Evolutionary conservation across 1,140 invertebrate species (phyloP).

Genomic region (Trypoxylus dichotomus): DNA sequence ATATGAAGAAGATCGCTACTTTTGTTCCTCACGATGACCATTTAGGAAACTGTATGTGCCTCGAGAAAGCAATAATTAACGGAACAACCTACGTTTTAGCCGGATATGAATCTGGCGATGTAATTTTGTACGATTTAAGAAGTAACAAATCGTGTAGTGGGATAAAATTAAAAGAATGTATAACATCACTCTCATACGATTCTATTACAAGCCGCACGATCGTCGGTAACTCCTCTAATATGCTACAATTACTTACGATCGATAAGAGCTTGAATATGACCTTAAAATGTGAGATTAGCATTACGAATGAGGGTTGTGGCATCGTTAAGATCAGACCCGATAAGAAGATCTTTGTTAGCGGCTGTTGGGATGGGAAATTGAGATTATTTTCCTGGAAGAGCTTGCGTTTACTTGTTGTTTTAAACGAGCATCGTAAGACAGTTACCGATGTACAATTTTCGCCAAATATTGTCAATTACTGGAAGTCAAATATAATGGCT

Average conservation of each 20-base stretch:
- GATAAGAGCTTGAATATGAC: slow-evolving; percentile 60
- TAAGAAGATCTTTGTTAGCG: slow-evolving; percentile 73
- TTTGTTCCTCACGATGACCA: slow-evolving; percentile 37
- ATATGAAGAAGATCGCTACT: slow-evolving; percentile 37
- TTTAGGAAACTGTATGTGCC: slow-evolving; percentile 42
- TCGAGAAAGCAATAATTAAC: slow-evolving; percentile 41
- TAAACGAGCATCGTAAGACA: slow-evolving; percentile 67
- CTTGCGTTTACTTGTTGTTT: slow-evolving; percentile 70
- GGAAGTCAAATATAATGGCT: slow-evolving; percentile 73
- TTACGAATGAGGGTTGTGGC: slow-evolving; percentile 74
- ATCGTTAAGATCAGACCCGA: slow-evolving; percentile 69
- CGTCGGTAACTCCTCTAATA: slow-evolving; percentile 63
- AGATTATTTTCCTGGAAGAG: slow-evolving; percentile 79
- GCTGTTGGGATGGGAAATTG: slow-evolving; percentile 76
- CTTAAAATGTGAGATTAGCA: slow-evolving; percentile 60
- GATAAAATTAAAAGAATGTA: slow-evolving; percentile 64
- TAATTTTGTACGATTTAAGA: slow-evolving; percentile 68
- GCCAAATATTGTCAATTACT: slow-evolving; percentile 60
- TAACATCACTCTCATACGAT: slow-evolving; percentile 71
- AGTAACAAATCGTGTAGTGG: slow-evolving; percentile 61
- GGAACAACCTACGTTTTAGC: slow-evolving; percentile 39
- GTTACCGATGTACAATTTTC: slow-evolving; percentile 73
- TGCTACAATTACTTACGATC: slow-evolving; percentile 62
- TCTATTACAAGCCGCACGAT: slow-evolving; percentile 63
- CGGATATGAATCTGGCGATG: slow-evolving; percentile 56